Base-by-base conservation (phyloP, 1,140 invertebrate genomes). In the Philopotamus ludificatus region DNA sequence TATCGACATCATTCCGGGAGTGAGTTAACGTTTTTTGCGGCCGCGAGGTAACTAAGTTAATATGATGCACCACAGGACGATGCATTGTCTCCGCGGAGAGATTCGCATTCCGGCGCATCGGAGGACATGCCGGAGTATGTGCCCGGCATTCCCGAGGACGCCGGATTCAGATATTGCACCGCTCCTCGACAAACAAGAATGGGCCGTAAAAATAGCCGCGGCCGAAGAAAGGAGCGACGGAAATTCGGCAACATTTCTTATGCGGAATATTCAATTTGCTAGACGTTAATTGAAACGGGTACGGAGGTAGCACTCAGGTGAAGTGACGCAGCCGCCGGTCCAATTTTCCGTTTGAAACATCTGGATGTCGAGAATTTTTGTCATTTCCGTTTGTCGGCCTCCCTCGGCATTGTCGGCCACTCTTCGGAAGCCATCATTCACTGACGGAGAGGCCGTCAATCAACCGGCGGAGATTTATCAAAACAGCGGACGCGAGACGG, bases 91-190 rank as follows among this genome's bases (percentile, higher is more conserved):
- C 47, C 47, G 21, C 34, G 54, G 50, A 34, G 28, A 34, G 28
- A 57, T 57, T 57, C 54, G 54, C 54, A 57, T 57, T 57, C 54
- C 39, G 15, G 1, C 3, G 54, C 54, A 18, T 57, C 8, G 28
- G 28, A 12, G 12, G 4, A 34, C 28, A 34, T 34, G 28, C 39
- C 28, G 18, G 23, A 25, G 15, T 53, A 10, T 22, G 50, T 49
- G n/a, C 21, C 28, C 50, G 28, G 47, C 3, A 21, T 53, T 53
- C 50, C 18, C 4, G 12, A 34, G 4, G 28, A 34, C 4, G 12
- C 28, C 4, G 28, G 8, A 57, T 57, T 26, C 54, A 57, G 54
- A 57, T 57, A 39, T 57, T 57, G 54, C 28, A 34, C 28, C n/a
- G n/a, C n/a, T n/a, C n/a, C n/a, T n/a, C n/a, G n/a, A n/a, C n/a